Evolutionary conservation across 2,113 vertebrate species (phyloP).

Genomic region (Pelusios castaneus): DNA sequence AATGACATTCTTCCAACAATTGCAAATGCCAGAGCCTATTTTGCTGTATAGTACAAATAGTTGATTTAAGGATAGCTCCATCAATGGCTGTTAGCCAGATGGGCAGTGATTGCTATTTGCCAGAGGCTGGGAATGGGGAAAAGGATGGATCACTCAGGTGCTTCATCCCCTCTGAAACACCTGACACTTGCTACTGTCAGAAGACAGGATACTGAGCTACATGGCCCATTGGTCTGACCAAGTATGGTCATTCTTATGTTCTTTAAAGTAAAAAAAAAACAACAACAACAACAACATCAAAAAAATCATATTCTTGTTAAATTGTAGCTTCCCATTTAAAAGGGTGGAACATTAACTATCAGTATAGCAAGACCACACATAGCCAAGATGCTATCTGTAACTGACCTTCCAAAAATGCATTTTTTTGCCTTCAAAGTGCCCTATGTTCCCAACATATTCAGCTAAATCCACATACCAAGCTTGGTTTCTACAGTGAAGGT

Average conservation of each 20-base stretch:
- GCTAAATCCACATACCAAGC: not conserved
- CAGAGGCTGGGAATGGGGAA: no score
- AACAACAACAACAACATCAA: not conserved
- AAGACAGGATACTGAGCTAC: no score
- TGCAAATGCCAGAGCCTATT: not conserved
- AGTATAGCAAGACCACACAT: not conserved
- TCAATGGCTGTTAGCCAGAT: no score
- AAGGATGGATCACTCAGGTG: no score
- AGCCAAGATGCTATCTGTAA: not conserved
- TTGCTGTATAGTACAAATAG: not conserved
- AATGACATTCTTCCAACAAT: not conserved
- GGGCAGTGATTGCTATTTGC: no score
- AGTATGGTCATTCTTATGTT: no score
- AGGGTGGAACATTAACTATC: not conserved
- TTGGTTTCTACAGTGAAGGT: not conserved
- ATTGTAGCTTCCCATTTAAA: not conserved
- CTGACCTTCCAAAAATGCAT: not conserved
- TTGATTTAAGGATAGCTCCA: not conserved
- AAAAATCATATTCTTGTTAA: not conserved
- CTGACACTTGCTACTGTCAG: no score
- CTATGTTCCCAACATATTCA: not conserved
- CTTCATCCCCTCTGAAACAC: no score
- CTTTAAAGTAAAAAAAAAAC: no score
- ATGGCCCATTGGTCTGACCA: no score
- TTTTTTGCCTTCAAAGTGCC: not conserved